Evolutionary conservation across 2,113 vertebrate species (phyloP), one percentile per base, ranked within the genome.

Genomic region (Cranoglanis bouderius): DNA sequence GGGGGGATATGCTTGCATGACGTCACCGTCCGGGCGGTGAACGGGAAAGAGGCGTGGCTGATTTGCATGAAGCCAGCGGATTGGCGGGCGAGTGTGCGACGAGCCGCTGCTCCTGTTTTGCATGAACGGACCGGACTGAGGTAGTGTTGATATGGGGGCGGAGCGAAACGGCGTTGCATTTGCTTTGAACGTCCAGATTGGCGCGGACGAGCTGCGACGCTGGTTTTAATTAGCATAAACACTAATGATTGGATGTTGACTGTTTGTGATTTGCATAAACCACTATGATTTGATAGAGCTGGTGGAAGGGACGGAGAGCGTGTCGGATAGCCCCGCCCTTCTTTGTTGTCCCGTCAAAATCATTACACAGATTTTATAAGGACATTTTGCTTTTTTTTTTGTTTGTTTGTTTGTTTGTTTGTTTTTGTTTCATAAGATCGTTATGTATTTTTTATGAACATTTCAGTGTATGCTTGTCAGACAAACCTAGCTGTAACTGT

Each of bases 321-420:
- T 0, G 49, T 32, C 46, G n/a, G 49, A 74, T 32, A 84, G 0
- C 85, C 87, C 93, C 91, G 92, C 93, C 80, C 88, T 90, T 90
- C 96, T 97, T 97, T 97, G 96, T 97, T 96, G 94, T 95, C 94
- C 91, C 84, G 84, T 92, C 89, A 94, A 95, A 94, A 94, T 59
- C 88, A 89, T 93, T 77, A 92, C 84, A 81, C 61, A 82, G 51
- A 67, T 91, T 85, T 74, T 75, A 6, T 24, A 29, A 16, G 32
- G 80, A 53, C 38, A 32, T 75, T 80, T 61, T 40, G 63, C 61
- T 8, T 46, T 72, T 29, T 78, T 24, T 3, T 24, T 80, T 87
- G 4, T 82, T 55, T 67, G 29, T 7, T 65, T 24, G 46, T 49
- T 70, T n/a, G 4, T 82, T 55, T 67, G 29, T 7, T 65, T 24